A percentile compares a stretch with the other conserved stretches of the same genome.
phyloP scores from a whole-genome alignment of 2,888 invertebrate species.

The Belgica antarctica region DNA sequence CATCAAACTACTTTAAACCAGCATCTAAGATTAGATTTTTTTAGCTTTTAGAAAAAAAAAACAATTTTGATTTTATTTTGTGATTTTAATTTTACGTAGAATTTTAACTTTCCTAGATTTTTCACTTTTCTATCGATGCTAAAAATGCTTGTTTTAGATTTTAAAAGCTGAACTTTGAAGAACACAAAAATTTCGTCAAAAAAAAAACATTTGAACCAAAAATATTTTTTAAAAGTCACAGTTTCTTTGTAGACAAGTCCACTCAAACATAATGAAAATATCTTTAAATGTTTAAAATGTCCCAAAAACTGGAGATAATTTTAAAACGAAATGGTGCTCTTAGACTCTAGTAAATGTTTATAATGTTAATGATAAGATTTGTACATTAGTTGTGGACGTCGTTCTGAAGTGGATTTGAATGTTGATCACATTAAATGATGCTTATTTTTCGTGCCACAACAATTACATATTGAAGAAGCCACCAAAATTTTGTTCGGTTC shows the following conservation, averaged over 20 bases:
- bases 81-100: not conserved
- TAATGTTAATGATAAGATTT: constrained; percentile 25
- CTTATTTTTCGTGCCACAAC: not conserved
- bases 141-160: not conserved
- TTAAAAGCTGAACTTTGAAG: not conserved
- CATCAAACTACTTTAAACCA: not conserved
- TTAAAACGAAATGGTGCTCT: constrained; percentile 39
- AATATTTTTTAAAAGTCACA: constrained; percentile 22
- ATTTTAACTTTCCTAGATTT: constrained; percentile 12
- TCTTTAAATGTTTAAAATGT: not conserved
- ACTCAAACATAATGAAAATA: too few species aligned
- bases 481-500: constrained; percentile 44
- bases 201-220: constrained; percentile 22
- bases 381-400: constrained; percentile 40
- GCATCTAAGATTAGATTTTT: not conserved
- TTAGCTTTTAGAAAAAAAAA: not conserved
- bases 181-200: too few species aligned
- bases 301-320: constrained; percentile 16
- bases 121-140: constrained; percentile 13
- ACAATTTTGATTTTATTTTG: constrained; percentile 10
- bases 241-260: not conserved
- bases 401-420: too few species aligned
- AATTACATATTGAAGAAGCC: constrained; percentile 28
- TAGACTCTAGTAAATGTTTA: constrained; percentile 27
- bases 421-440: not conserved